Evolutionary conservation across 1,140 invertebrate species (phyloP), one percentile per base, ranked within the genome.

Genomic region (Dendrolimus punctatus): DNA sequence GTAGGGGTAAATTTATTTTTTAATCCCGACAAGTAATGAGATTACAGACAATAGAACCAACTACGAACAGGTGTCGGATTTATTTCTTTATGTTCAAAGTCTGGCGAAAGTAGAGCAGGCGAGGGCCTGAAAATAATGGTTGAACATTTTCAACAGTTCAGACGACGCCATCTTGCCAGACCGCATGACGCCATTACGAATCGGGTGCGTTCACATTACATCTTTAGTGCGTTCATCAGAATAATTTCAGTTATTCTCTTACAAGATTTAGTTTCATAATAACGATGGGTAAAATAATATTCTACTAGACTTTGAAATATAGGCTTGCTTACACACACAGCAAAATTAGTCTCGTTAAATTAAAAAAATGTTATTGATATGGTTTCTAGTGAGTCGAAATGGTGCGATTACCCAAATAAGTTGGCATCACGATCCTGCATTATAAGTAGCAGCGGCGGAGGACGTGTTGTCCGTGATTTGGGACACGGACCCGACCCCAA

Each of bases 121-220:
- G 60, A 64, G 51, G 55, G 46, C 52, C 57, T 62, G 61, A 42
- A 68, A 69, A 73, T 66, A 70, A 70, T 68, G 46, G 64, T 52
- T 53, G 51, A 49, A 51, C 58, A 55, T 71, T 79, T 69, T 68
- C 50, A 23, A 58, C 56, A 55, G 57, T 60, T 55, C 57, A 54
- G 49, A 41, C 49, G 60, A 64, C 71, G 73, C 77, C 76, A 82
- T 82, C 67, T 81, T 78, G 64, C 68, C 59, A 85, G 82, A 85
- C 82, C 68, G 82, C 80, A 72, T 85, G 82, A 81, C 82, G 82
- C 82, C 80, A 77, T 83, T 80, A 72, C 66, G 63, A 78, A 76
- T 76, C 71, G 71, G 62, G 66, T 71, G 68, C 72, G 71, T 67
- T 72, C 68, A 62, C 63, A 54, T 59, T 46, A 46, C 38, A 36